phyloP scores from a whole-genome alignment of 2,797 vertebrate genomes.

The Fundulus diaphanus region DNA sequence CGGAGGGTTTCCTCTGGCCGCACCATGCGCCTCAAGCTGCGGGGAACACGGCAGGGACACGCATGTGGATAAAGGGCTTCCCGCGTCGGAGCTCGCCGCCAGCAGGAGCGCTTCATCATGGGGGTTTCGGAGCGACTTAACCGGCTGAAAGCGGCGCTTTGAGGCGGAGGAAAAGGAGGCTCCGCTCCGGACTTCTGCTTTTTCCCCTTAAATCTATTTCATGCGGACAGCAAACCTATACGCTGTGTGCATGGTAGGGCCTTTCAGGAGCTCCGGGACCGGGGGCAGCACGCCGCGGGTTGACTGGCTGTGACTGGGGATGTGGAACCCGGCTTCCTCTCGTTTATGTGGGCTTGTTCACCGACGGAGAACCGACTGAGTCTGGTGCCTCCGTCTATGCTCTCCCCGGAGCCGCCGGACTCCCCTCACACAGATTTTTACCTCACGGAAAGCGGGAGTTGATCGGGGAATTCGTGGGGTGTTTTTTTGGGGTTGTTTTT shows the following conservation, averaged over 20 bases:
- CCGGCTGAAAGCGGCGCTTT: constrained; percentile 20
- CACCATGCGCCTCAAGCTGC: constrained; percentile 28
- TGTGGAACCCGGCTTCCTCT: constrained; percentile 41
- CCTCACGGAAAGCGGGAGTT: constrained; percentile 30
- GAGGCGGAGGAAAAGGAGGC: constrained; percentile 45
- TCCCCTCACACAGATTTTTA: constrained; percentile 45
- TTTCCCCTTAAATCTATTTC: no score
- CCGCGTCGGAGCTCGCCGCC: constrained; percentile 19
- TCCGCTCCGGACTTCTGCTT: constrained; percentile 58
- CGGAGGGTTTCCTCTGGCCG: constrained; percentile 27
- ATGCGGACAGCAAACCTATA: constrained; percentile 29
- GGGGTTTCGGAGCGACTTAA: constrained; percentile 39
- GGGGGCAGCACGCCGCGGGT: constrained; percentile 34
- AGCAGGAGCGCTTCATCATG: constrained; percentile 42
- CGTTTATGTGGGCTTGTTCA: constrained; percentile 51
- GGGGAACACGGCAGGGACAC: constrained; percentile 31
- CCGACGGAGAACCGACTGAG: constrained; percentile 37
- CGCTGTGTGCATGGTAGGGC: constrained; percentile 28
- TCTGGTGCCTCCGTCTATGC: constrained; percentile 58
- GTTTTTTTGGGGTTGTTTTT: constrained; percentile 30
- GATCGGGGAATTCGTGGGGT: constrained; percentile 20
- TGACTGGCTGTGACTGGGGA: constrained; percentile 62
- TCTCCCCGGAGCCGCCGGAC: constrained; percentile 63
- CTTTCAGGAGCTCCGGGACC: constrained; percentile 4
- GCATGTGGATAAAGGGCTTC: constrained; percentile 46